phyloP scores from a whole-genome alignment of 2,113 vertebrate genomes.

The Eublepharis macularius region DNA sequence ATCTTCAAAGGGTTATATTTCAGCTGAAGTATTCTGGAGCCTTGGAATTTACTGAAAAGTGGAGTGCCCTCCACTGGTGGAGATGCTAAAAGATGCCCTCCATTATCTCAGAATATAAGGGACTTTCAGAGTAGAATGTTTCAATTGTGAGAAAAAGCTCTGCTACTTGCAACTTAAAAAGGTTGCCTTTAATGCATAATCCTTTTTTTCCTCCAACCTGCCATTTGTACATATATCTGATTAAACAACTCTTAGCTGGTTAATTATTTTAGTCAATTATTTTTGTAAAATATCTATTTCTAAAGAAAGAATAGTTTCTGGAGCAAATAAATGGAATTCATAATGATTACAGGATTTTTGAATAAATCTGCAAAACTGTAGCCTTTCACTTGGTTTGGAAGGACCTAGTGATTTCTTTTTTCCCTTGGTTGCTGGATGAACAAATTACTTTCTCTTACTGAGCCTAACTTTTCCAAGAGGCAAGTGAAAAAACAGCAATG shows the following conservation, averaged over 20 bases:
- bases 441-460: not conserved
- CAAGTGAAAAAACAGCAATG: not conserved
- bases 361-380: not conserved
- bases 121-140: too few relatives aligned
- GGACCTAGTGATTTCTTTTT: not conserved
- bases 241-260: too few relatives aligned
- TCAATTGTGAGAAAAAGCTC: not conserved
- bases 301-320: not conserved
- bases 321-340: not conserved
- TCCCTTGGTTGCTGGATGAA: not conserved
- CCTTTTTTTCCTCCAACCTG: not conserved
- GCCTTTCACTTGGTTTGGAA: not conserved
- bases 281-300: not conserved
- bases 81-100: too few relatives aligned
- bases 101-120: too few relatives aligned
- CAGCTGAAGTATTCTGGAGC: too few relatives aligned
- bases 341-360: not conserved
- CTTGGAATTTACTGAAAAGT: too few relatives aligned
- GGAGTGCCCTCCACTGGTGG: too few relatives aligned
- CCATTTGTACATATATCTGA: not conserved
- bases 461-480: not conserved
- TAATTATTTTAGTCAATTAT: too few relatives aligned
- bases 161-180: not conserved
- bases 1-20: too few relatives aligned
- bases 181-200: not conserved